Evolutionary conservation across 2,113 vertebrate species (phyloP).

Genomic region (Bettongia penicillata): DNA sequence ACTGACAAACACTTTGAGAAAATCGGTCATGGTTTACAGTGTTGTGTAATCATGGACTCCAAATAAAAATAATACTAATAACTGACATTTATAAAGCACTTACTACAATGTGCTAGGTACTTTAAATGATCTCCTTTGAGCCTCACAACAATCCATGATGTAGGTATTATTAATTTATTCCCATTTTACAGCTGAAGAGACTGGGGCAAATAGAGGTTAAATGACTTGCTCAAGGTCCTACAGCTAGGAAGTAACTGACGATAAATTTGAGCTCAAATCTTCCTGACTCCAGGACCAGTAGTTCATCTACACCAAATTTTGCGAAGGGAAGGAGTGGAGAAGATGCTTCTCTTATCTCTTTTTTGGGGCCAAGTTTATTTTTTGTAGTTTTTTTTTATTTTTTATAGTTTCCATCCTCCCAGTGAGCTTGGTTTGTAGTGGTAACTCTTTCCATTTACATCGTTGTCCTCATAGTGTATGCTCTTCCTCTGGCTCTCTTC

Average conservation of each 20-base stretch:
- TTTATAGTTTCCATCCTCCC: not conserved
- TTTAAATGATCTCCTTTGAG: not conserved
- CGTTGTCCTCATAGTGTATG: accelerated
- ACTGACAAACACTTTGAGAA: not conserved
- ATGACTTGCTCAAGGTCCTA: not conserved
- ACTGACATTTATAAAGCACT: not conserved
- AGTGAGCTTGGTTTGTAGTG: not conserved
- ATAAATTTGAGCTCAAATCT: not conserved
- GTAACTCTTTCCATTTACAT: not conserved
- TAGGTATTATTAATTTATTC: not conserved
- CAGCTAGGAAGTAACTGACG: not conserved
- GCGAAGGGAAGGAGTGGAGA: not conserved
- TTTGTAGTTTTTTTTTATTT: not conserved
- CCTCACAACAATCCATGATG: not conserved
- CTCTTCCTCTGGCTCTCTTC: not conserved
- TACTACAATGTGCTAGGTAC: not conserved
- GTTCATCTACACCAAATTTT: not conserved
- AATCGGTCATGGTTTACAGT: not conserved
- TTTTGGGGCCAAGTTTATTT: not conserved
- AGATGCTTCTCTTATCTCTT: not conserved
- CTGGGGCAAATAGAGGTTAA: not conserved
- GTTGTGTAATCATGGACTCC: not conserved
- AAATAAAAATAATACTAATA: not conserved
- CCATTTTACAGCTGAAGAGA: not conserved
- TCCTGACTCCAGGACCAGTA: not conserved